Conservation (phyloP, 2,113 vertebrate genomes). For the Sapayoa aenigma region DNA sequence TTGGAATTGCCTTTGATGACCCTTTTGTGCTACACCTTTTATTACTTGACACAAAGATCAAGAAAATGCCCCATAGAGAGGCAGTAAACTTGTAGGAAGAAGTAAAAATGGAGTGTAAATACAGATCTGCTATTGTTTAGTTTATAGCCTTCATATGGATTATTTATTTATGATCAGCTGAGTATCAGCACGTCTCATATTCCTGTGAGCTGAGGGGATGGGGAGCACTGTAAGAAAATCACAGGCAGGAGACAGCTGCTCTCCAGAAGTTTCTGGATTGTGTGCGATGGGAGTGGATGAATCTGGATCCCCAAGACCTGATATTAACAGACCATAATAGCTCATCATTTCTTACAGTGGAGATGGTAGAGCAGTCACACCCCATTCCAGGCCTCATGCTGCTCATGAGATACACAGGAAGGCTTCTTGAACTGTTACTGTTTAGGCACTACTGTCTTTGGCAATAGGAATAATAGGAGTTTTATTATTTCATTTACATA, state of each 20-base stretch:
- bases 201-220: not conserved
- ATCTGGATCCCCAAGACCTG: not conserved
- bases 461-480: not conserved
- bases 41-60: not conserved
- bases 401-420: not conserved
- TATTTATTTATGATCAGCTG: not conserved
- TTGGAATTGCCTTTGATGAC: not conserved
- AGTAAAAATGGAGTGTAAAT: not conserved
- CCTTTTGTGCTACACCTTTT: not conserved
- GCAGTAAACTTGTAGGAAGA: not conserved
- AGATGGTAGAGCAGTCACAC: not conserved
- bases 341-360: not conserved
- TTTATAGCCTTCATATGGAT: not conserved
- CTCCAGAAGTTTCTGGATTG: not conserved
- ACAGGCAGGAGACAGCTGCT: not conserved
- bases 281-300: not conserved
- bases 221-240: not conserved
- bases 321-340: not conserved
- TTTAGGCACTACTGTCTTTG: not conserved
- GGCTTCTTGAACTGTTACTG: not conserved
- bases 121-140: not conserved
- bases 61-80: not conserved
- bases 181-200: not conserved
- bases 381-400: not conserved
- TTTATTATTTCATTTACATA: not conserved